Evolutionary conservation across 2,888 invertebrate genomes (phyloP), one percentile per base, ranked within the genome.

Genomic region (Lycocerus yunnanus): DNA sequence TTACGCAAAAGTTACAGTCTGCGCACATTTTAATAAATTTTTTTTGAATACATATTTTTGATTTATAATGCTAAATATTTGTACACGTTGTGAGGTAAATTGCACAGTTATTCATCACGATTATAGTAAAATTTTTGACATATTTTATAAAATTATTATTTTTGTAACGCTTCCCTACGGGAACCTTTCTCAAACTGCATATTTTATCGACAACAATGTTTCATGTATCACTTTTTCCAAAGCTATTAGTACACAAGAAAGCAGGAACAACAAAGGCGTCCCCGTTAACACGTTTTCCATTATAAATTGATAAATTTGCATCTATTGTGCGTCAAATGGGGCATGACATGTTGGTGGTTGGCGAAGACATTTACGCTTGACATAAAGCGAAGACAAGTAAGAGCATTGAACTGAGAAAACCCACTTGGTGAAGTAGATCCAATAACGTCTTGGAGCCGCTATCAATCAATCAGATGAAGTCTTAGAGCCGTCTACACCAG

Each of bases 381-480:
- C 78, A 67, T 77, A 71, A 78, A 76, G 68, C 75, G 75, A 75
- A 77, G 77, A 74, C 77, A 75, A 77, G 77, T 71, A 77, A 65
- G 74, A 77, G 75, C 78, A 76, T 78, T 78, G 76, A 78, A 78
- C 77, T 73, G 77, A 69, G 71, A 74, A 74, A 74, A 74, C 71
- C 72, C 71, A 69, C 66, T 75, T 66, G 72, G 74, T 66, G 73
- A 69, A 73, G 72, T 74, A 74, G 74, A 78, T 78, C 76, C 74
- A 78, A 76, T 76, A 76, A 73, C 77, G 78, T 73, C 78, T 70
- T 71, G 71, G 69, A 75, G 73, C 74, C 77, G 74, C 78, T 71
- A 78, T 79, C 79, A 78, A 79, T 79, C 79, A 78, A 78, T 78
- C 79, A 76, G 78, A 74, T 78, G 76, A 77, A 79, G 76, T 78